A percentile compares a stretch with the other conserved stretches of the same genome.
These are phyloP conservation scores for Romanogobio albipinnatus DNA, from an alignment of 2,113 vertebrate species.

Conservation along the genomic window DNA sequence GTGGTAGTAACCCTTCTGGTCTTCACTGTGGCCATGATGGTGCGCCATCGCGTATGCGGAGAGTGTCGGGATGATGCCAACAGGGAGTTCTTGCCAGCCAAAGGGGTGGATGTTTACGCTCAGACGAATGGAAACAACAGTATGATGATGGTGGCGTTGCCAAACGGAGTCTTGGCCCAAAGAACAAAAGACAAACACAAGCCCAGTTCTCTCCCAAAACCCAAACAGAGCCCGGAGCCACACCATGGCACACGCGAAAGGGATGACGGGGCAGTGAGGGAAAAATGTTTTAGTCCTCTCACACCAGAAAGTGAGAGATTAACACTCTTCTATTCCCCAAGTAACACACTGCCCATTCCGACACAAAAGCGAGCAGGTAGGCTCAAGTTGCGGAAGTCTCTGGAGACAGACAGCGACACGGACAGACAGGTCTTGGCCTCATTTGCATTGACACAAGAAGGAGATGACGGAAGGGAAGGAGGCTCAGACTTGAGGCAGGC, in stretches of 20 bases:
- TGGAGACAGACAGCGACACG: slow-evolving; percentile 30
- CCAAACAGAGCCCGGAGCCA: slow-evolving; percentile 43
- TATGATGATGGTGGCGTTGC: slow-evolving; percentile 80
- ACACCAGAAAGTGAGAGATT: slow-evolving; percentile 67
- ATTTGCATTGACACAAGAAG: slow-evolving; percentile 16
- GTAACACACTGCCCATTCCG: slow-evolving; percentile 65
- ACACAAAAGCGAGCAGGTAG: slow-evolving; percentile 69
- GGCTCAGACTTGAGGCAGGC: slow-evolving; percentile 19
- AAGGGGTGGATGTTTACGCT: slow-evolving; percentile 82
- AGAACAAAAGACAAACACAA: slow-evolving; percentile 53
- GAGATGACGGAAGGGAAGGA: slow-evolving; percentile 28
- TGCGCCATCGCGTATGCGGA: slow-evolving; percentile 83
- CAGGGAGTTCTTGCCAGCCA: slow-evolving; percentile 67
- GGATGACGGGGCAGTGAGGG: slow-evolving; percentile 40
- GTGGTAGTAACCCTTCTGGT: slow-evolving; percentile 89
- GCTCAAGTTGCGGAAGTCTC: slow-evolving; percentile 47
- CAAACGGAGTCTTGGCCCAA: slow-evolving; percentile 74
- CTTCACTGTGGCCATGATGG: slow-evolving; percentile 90
- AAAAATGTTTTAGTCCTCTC: slow-evolving; percentile 62
- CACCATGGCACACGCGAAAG: slow-evolving; percentile 35
- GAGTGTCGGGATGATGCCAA: slow-evolving; percentile 70
- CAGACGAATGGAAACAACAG: slow-evolving; percentile 83
- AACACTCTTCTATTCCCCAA: slow-evolving; percentile 73
- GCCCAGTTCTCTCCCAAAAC: slow-evolving; percentile 31
- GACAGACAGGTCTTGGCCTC: slow-evolving; percentile 13